phyloP scores from a whole-genome alignment of 92 coral and sea anemone genomes.

The Epizoanthus fatuus region DNA sequence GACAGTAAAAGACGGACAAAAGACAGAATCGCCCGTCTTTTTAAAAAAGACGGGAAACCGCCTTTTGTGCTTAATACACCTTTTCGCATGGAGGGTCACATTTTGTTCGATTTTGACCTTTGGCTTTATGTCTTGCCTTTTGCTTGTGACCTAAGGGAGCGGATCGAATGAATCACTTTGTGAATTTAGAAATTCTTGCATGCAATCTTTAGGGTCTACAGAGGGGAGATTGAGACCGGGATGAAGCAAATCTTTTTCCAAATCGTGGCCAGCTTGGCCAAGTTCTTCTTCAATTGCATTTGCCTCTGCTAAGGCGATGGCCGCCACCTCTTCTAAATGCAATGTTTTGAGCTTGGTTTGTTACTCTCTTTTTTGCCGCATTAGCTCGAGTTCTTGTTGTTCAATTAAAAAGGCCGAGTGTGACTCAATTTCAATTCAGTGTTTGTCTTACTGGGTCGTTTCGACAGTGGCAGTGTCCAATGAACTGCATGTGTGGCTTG shows the following conservation, averaged over 20 bases:
- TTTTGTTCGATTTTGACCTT: not conserved
- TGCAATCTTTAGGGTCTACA: not conserved
- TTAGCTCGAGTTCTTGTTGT: slow-evolving; percentile 62
- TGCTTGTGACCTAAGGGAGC: not conserved
- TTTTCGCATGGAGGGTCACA: too few relatives aligned
- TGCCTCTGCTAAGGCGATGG: slow-evolving; percentile 32
- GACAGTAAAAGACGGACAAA: too few relatives aligned
- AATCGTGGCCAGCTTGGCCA: not conserved
- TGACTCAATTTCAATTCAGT: slow-evolving; percentile 40
- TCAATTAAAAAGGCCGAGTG: slow-evolving; percentile 4
- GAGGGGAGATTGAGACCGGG: not conserved
- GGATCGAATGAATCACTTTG: too few relatives aligned
- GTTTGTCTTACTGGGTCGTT: slow-evolving; percentile 51
- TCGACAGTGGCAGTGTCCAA: slow-evolving; percentile 56
- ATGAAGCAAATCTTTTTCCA: not conserved
- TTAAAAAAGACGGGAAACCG: too few relatives aligned
- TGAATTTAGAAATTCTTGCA: not conserved
- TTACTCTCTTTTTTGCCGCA: slow-evolving; percentile 55
- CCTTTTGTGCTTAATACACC: too few relatives aligned
- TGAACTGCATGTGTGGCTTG: too few relatives aligned
- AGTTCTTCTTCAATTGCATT: too few relatives aligned
- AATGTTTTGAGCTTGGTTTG: not conserved
- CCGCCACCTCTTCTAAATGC: slow-evolving; percentile 64
- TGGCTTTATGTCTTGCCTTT: not conserved
- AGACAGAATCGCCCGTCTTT: too few relatives aligned